Conservation (phyloP, 2,888 invertebrate species). For the Clusia tigrina region DNA sequence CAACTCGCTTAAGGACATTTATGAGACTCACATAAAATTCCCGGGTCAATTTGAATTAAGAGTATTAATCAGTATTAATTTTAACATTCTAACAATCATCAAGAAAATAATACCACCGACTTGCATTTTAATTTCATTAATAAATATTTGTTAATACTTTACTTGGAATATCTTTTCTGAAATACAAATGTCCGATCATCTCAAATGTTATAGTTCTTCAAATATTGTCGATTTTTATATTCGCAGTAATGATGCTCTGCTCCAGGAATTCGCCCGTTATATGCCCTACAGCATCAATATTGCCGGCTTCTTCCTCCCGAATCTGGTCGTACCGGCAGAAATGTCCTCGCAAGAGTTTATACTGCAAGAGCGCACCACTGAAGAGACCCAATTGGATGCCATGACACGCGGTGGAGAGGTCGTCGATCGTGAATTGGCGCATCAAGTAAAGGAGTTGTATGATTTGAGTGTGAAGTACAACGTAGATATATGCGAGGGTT, state of each 20-base stretch:
- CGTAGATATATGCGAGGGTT: constrained; percentile 46
- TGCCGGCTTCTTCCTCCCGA: constrained; percentile 48
- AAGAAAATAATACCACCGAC: too few species aligned
- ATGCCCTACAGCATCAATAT: constrained; percentile 50
- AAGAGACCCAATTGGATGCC: constrained; percentile 36
- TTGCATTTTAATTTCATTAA: too few species aligned
- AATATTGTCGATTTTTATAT: constrained; percentile 1
- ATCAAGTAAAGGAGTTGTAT: constrained; percentile 54
- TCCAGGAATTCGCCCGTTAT: constrained; percentile 55
- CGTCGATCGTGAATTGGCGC: constrained; percentile 54
- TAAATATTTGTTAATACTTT: too few species aligned
- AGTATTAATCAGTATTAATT: too few species aligned
- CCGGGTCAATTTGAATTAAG: too few species aligned
- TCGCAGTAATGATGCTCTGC: constrained; percentile 46
- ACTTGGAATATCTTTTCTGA: too few species aligned
- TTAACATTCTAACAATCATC: too few species aligned
- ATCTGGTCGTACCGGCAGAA: constrained; percentile 44
- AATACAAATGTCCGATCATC: too few species aligned
- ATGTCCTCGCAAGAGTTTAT: constrained; percentile 40
- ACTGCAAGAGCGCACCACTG: constrained; percentile 12
- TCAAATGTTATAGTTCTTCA: too few species aligned
- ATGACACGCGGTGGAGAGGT: constrained; percentile 52
- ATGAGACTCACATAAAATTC: too few species aligned
- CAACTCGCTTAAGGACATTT: too few species aligned
- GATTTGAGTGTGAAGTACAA: constrained; percentile 44